phyloP scores from a whole-genome alignment of 2,888 invertebrate genomes.

The Spialia ferax region DNA sequence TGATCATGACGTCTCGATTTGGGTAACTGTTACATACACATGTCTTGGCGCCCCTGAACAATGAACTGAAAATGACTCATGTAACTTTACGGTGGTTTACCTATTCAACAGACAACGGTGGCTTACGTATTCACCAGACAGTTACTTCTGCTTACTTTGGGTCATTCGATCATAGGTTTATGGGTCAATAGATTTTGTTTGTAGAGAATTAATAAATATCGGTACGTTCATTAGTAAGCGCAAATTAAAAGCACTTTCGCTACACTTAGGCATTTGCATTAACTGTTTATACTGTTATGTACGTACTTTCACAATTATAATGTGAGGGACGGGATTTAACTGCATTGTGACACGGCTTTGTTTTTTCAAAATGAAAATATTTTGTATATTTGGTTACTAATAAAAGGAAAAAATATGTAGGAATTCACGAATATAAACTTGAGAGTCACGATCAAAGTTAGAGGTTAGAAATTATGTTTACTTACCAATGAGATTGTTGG shows the following conservation, averaged over 20 bases:
- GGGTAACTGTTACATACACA: conserved; percentile 74
- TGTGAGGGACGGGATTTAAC: not conserved
- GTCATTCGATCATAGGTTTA: conserved; percentile 52
- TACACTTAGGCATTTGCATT: conserved; percentile 31
- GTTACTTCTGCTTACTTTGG: conserved; percentile 62
- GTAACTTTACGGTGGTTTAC: conserved; percentile 60
- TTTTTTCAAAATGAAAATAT: too few species aligned
- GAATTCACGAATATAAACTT: too few species aligned
- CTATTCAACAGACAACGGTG: conserved; percentile 60
- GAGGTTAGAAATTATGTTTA: conserved; percentile 45
- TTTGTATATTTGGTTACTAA: too few species aligned
- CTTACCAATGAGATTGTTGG: conserved; percentile 96
- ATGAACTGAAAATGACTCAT: conserved; percentile 80
- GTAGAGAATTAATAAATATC: conserved; percentile 42
- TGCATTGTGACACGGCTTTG: not conserved
- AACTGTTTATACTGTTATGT: not conserved
- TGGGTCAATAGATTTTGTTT: conserved; percentile 49
- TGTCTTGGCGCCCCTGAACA: conserved; percentile 58
- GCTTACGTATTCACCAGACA: conserved; percentile 58
- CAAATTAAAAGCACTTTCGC: conserved; percentile 48
- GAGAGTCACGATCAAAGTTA: too few species aligned
- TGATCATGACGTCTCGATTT: conserved; percentile 75
- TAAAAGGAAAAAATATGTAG: too few species aligned
- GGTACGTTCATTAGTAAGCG: conserved; percentile 48
- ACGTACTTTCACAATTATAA: conserved; percentile 39